Evolutionary conservation across 2,113 vertebrate genomes (phyloP).

Genomic region (Salvelinus fontinalis): DNA sequence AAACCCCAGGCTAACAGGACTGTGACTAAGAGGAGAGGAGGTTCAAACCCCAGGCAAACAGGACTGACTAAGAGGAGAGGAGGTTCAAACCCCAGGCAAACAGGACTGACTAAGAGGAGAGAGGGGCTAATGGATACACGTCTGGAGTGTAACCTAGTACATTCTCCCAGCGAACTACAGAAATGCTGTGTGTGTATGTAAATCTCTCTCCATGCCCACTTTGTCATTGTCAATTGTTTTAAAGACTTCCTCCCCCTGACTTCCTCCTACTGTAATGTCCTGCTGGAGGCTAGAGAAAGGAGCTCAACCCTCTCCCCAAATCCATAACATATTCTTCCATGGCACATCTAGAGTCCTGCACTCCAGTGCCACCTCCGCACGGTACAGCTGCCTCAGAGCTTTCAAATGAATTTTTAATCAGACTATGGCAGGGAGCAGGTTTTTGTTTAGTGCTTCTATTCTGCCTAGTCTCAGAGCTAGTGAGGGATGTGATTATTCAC

Average conservation of each 20-base stretch:
- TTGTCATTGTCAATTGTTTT: background rate
- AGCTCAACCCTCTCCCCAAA: background rate
- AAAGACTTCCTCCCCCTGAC: background rate
- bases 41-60: background rate
- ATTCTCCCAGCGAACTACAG: background rate
- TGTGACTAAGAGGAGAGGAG: conserved; percentile 19
- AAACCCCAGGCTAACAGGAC: conserved; percentile 9
- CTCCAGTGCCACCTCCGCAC: background rate
- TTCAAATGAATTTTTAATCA: conserved; percentile 7
- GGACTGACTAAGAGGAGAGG: conserved; percentile 20
- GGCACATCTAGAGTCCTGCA: background rate
- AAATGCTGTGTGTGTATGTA: background rate
- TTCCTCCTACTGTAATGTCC: background rate
- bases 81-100: background rate
- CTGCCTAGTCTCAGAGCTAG: background rate
- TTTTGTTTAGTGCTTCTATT: background rate
- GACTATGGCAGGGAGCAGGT: background rate
- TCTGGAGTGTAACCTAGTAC: background rate
- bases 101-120: conserved; percentile 23
- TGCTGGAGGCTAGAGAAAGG: background rate
- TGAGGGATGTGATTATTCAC: background rate
- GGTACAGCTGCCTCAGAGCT: background rate
- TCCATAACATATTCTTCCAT: background rate
- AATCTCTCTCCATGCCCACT: background rate
- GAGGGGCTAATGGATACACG: background rate